Conservation (phyloP, 2,113 vertebrate species). For the Garra rufa region DNA sequence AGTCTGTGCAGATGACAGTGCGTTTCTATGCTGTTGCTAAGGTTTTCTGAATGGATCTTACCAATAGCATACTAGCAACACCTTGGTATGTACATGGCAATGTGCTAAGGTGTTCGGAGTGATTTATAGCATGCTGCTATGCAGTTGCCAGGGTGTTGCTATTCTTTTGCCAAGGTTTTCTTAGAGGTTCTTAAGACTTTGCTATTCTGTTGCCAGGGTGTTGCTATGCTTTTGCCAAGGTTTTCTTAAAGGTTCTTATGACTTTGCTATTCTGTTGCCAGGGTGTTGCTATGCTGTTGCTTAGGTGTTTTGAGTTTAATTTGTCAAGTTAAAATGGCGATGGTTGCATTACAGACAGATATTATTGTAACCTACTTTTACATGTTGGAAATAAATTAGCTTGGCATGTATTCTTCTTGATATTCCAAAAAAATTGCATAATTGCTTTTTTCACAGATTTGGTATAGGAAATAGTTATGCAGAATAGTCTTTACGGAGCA, state of each 20-base stretch:
- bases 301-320: not conserved
- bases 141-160: not conserved
- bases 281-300: not conserved
- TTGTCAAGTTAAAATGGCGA: not conserved
- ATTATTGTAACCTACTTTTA: slow-evolving; percentile 9
- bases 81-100: too few species aligned
- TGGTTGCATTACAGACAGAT: not conserved
- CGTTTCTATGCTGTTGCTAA: too few species aligned
- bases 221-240: too few species aligned
- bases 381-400: not conserved
- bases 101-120: not conserved
- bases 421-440: not conserved
- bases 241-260: too few species aligned
- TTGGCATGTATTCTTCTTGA: not conserved
- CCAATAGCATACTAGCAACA: too few species aligned
- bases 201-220: not conserved
- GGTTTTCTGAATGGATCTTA: too few species aligned
- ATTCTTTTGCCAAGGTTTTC: too few species aligned
- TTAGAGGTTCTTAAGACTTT: not conserved
- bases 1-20: not conserved
- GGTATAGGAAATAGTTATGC: not conserved
- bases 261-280: not conserved
- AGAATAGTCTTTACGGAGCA: not conserved
- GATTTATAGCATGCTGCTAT: not conserved
- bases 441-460: not conserved